phyloP scores from a whole-genome alignment of 64 coral and sea anemone genomes.

The Dendronephthya gigantea region DNA sequence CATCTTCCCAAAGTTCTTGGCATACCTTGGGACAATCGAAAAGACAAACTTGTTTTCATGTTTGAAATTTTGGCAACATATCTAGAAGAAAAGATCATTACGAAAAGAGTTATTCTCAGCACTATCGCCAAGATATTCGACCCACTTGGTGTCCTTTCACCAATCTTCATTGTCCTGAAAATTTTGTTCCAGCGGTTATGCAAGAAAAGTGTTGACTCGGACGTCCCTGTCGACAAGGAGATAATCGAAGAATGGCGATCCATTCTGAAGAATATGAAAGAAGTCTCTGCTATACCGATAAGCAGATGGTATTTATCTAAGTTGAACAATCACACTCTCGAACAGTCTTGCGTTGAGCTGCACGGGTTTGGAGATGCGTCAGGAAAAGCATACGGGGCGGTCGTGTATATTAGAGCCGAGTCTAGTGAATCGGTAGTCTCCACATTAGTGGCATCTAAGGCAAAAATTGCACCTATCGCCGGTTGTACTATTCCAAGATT shows the following conservation, averaged over 20 bases:
- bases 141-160: conserved; percentile 16
- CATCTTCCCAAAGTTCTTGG: too few species aligned
- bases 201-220: background rate
- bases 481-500: conserved; percentile 23
- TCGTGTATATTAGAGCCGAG: conserved; percentile 14
- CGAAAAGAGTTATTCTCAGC: conserved; percentile 35
- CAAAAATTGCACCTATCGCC: conserved; percentile 18
- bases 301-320: background rate
- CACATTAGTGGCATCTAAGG: conserved; percentile 5
- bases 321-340: background rate
- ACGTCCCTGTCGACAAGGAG: background rate
- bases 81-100: background rate
- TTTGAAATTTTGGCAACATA: too few species aligned
- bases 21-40: too few species aligned
- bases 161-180: conserved; percentile 17
- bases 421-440: background rate
- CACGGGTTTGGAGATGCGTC: conserved; percentile 24
- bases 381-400: background rate
- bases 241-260: background rate
- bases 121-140: conserved; percentile 40
- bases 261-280: background rate
- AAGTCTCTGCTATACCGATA: background rate
- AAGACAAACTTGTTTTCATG: too few species aligned
- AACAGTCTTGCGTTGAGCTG: background rate
- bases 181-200: conserved; percentile 19